Percentiles rank a stretch among this genome's conserved stretches.
These are phyloP conservation scores for Epinotia ramella DNA, from an alignment of 2,888 invertebrate species.

Conservation along the genomic window DNA sequence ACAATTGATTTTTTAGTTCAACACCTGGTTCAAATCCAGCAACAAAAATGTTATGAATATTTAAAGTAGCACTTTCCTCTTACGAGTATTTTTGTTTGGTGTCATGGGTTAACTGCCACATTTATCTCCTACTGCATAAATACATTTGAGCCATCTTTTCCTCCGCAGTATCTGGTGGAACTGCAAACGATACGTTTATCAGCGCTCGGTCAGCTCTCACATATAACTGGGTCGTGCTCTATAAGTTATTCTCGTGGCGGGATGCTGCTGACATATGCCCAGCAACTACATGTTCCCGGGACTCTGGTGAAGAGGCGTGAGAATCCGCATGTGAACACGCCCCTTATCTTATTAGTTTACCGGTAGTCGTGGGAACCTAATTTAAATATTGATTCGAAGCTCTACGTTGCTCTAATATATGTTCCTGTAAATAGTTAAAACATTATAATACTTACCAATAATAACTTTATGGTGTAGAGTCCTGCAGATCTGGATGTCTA, in stretches of 20 bases:
- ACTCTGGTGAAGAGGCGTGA: neutral
- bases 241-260: slow-evolving; percentile 55
- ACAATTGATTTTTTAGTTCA: no score
- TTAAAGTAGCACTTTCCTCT: no score
- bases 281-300: slow-evolving; percentile 22
- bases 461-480: no score
- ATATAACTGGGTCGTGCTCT: slow-evolving; percentile 58
- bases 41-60: no score
- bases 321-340: neutral
- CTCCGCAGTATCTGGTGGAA: slow-evolving; percentile 23
- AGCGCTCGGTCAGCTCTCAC: slow-evolving; percentile 48
- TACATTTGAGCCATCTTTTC: no score
- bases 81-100: no score
- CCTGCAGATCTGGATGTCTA: no score
- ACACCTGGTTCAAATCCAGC: no score
- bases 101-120: no score
- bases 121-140: no score
- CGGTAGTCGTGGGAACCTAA: neutral
- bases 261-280: slow-evolving; percentile 52
- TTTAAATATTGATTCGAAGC: neutral
- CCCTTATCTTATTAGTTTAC: slow-evolving; percentile 2
- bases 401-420: neutral
- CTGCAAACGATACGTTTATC: slow-evolving; percentile 58
- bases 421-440: no score
- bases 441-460: no score